Evolutionary conservation across 2,888 invertebrate genomes (phyloP).

Genomic region (Ashinkailepas kermadecensis): DNA sequence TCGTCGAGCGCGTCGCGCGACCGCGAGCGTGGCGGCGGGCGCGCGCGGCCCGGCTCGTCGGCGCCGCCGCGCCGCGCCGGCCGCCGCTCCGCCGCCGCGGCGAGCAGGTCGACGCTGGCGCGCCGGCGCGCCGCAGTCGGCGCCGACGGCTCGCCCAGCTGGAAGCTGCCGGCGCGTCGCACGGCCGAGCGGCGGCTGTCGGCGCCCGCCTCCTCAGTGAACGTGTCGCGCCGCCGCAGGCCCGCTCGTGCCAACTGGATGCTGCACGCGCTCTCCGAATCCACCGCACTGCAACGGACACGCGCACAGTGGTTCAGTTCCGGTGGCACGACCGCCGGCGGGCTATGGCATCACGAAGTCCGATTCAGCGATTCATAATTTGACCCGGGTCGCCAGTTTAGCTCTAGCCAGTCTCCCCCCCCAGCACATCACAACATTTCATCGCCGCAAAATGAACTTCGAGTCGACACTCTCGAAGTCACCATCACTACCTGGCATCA

Average conservation of each 20-base stretch:
- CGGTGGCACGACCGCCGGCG: no score
- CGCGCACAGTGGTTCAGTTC: no score
- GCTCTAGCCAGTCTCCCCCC: no score
- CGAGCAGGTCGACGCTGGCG: background rate
- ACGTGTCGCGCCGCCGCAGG: background rate
- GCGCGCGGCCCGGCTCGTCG: background rate
- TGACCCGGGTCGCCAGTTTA: no score
- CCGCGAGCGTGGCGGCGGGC: background rate
- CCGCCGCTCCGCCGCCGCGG: background rate
- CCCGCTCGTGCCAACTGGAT: background rate
- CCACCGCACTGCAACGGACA: background rate
- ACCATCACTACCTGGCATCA: no score
- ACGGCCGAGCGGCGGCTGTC: background rate
- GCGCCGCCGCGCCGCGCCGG: background rate
- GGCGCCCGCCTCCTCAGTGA: background rate
- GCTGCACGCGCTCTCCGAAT: background rate
- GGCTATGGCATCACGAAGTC: no score
- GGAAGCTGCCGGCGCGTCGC: constrained; percentile 5
- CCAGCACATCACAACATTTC: no score
- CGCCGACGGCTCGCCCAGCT: background rate
- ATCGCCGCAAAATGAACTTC: no score
- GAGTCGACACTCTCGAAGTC: no score
- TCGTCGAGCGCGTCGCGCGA: constrained; percentile 5
- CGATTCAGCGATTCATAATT: no score
- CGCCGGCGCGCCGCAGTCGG: background rate